Conservation (phyloP, 1,140 invertebrate species). For the Telenomus remus region DNA sequence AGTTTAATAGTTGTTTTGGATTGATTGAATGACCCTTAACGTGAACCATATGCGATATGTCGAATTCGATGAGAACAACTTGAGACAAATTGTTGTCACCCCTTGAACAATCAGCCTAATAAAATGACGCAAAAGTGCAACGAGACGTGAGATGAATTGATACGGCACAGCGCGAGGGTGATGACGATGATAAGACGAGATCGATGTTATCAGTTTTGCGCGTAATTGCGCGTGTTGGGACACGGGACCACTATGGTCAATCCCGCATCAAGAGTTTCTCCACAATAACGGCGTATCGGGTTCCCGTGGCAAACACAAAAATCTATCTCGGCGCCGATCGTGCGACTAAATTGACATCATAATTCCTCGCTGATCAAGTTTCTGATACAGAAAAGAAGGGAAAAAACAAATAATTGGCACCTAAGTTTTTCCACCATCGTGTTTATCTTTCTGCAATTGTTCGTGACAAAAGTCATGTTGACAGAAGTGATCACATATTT, state of each 20-base stretch:
- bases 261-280: slow-evolving; percentile 57
- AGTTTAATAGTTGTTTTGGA: no score
- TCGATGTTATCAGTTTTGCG: slow-evolving; percentile 74
- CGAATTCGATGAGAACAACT: slow-evolving; percentile 38
- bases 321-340: slow-evolving; percentile 52
- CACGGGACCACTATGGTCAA: slow-evolving; percentile 64
- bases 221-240: slow-evolving; percentile 75
- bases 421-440: no score
- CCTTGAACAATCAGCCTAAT: slow-evolving; percentile 51
- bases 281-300: slow-evolving; percentile 35
- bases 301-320: slow-evolving; percentile 44
- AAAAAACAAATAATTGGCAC: background rate
- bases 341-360: slow-evolving; percentile 41
- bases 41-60: slow-evolving; percentile 33
- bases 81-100: slow-evolving; percentile 54
- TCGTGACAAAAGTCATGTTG: slow-evolving; percentile 43
- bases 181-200: slow-evolving; percentile 67
- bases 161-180: slow-evolving; percentile 71
- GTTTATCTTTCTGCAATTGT: background rate
- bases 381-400: background rate
- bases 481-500: slow-evolving; percentile 28
- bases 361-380: slow-evolving; percentile 22
- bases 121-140: slow-evolving; percentile 59
- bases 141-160: slow-evolving; percentile 68
- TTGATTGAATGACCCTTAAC: no score